Percentiles rank a stretch among this genome's conserved stretches.
Conservation (phyloP, 2,113 vertebrate species). For the human (Homo sapiens) region GRCh38 chr3:79614501-79615000, state of each 20-base stretch:
- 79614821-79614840: no score
- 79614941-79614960: no score
- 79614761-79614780: not conserved
- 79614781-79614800: not conserved
- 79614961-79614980: no score
- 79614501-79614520: not conserved
- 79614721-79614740: not conserved
- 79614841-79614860: not conserved
- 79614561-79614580: not conserved
- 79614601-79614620: not conserved
- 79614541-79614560: not conserved
- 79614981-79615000: no score
- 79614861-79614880: not conserved
- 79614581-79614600: not conserved
- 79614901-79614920: no score
- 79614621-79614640: not conserved
- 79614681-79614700: not conserved
- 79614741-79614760: not conserved
- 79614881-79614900: no score
- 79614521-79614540: not conserved
- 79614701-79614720: not conserved
- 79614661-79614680: not conserved
- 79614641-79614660: not conserved
- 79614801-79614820: no score
- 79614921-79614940: not conserved